Conservation (phyloP, 2,113 vertebrate species). For the Periophthalmus modestus region DNA sequence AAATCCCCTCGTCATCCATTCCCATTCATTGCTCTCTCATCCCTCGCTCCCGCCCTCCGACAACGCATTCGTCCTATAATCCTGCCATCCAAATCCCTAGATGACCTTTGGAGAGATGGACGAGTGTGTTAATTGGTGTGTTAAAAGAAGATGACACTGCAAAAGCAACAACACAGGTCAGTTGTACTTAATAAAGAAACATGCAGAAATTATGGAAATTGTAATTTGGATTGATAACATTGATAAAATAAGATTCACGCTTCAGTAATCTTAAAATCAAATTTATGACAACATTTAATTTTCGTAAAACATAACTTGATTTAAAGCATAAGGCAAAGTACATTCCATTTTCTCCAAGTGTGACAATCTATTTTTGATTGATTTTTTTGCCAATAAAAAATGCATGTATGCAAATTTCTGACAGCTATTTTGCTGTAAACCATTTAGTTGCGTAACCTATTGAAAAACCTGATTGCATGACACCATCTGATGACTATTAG, state of each 20-base stretch:
- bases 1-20: slow-evolving; percentile 70
- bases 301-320: too few relatives aligned
- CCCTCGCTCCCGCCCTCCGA: slow-evolving; percentile 54
- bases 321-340: neutral
- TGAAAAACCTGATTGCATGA: neutral
- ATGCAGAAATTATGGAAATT: neutral
- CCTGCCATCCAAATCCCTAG: slow-evolving; percentile 64
- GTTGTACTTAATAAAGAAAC: neutral
- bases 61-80: slow-evolving; percentile 72
- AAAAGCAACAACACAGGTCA: slow-evolving; percentile 24
- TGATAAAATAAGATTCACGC: too few relatives aligned
- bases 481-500: slow-evolving; percentile 10
- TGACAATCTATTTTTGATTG: neutral
- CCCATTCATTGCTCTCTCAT: slow-evolving; percentile 59
- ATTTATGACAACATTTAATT: too few relatives aligned
- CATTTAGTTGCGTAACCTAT: neutral
- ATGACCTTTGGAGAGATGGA: slow-evolving; percentile 64
- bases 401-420: too few relatives aligned
- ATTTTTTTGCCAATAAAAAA: neutral
- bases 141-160: slow-evolving; percentile 45
- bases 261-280: too few relatives aligned
- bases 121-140: slow-evolving; percentile 55
- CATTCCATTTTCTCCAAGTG: neutral
- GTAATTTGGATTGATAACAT: neutral
- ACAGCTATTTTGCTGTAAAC: neutral